Percentiles rank a stretch among this genome's conserved stretches.
Evolutionary conservation across 2,113 vertebrate species (phyloP).

Genomic region (Regulus satrapa): DNA sequence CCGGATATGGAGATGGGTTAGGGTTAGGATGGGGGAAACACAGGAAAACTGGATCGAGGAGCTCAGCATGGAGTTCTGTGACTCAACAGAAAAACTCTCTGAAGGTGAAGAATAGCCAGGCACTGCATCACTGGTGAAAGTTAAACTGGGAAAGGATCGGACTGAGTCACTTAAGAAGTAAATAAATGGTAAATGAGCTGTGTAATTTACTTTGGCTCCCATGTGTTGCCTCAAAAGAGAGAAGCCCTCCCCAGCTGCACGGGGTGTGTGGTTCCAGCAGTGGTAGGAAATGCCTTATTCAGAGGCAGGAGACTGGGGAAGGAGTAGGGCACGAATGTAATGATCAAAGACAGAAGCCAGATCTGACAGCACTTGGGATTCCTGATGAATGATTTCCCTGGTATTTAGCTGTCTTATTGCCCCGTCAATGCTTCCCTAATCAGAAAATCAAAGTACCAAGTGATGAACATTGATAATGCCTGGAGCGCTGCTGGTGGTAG

Average conservation of each 20-base stretch:
- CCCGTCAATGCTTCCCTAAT: background rate
- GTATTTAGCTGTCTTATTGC: background rate
- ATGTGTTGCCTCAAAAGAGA: background rate
- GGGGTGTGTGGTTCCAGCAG: background rate
- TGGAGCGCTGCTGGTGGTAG: background rate
- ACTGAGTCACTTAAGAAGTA: slow-evolving; percentile 5
- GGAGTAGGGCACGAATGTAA: background rate
- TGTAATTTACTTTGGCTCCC: slow-evolving; percentile 10
- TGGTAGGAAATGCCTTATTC: background rate
- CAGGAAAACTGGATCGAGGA: background rate
- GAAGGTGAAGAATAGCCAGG: background rate
- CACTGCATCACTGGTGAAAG: background rate
- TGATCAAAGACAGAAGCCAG: background rate
- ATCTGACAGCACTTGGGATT: background rate
- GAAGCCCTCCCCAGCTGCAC: background rate
- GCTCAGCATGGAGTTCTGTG: background rate
- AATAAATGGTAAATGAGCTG: slow-evolving; percentile 31
- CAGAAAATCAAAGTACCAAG: slow-evolving; percentile 16
- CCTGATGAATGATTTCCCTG: background rate
- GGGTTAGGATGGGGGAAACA: background rate
- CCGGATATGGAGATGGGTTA: accelerated
- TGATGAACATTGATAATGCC: background rate
- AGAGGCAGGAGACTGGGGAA: background rate
- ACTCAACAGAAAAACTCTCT: background rate
- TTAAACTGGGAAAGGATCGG: background rate